Conservation (phyloP, 2,113 vertebrate species). For the Poeciliopsis occidentalis region DNA sequence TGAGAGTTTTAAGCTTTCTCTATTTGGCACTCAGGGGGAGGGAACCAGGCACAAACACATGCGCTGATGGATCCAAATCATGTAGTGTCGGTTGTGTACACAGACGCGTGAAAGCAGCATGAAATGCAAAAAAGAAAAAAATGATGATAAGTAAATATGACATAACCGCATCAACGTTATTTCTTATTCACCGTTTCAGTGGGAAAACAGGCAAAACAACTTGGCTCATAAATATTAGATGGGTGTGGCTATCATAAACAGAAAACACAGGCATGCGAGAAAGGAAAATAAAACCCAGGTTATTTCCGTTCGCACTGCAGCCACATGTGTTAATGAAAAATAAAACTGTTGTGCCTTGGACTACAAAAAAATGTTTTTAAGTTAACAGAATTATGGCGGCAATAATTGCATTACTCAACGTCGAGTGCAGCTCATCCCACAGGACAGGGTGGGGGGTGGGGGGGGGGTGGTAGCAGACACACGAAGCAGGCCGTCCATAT, state of each 20-base stretch:
- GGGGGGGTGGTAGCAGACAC: too few species aligned
- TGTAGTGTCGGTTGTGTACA: neutral
- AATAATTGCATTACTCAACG: slow-evolving; percentile 20
- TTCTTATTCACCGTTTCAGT: neutral
- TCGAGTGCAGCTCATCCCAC: slow-evolving; percentile 18
- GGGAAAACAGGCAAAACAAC: neutral
- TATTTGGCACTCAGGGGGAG: slow-evolving; percentile 9
- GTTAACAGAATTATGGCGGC: slow-evolving; percentile 4
- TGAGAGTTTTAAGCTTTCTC: slow-evolving; percentile 51
- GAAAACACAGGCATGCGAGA: neutral
- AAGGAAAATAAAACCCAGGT: neutral
- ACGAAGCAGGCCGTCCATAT: slow-evolving; percentile 30
- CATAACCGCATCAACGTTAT: neutral
- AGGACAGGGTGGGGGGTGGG: too few species aligned
- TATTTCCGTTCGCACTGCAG: slow-evolving; percentile 2
- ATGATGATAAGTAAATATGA: neutral
- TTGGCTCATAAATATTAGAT: neutral
- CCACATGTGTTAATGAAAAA: slow-evolving; percentile 23
- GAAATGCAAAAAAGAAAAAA: neutral
- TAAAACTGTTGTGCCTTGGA: slow-evolving; percentile 15
- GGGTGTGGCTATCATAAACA: neutral
- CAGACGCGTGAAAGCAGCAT: neutral
- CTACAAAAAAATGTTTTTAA: neutral
- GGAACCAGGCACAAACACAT: slow-evolving; percentile 9
- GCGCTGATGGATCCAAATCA: neutral